phyloP scores from a whole-genome alignment of 2,113 vertebrate genomes.

The Urocynchramus pylzowi region DNA sequence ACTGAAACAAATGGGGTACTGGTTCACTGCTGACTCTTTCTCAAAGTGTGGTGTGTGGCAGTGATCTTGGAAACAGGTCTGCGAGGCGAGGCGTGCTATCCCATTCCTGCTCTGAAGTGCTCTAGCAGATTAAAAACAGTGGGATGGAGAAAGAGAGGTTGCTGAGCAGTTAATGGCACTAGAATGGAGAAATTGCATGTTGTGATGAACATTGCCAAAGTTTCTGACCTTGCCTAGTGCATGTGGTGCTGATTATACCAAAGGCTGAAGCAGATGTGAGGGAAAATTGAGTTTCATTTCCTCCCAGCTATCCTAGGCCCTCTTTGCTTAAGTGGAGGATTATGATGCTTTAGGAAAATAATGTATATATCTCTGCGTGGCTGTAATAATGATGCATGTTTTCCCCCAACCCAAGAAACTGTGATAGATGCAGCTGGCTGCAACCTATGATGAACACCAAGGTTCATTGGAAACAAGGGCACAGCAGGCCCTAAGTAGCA shows the following conservation, averaged over 20 bases:
- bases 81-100: background rate
- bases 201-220: slow-evolving; percentile 5
- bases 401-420: slow-evolving; percentile 9
- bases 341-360: slow-evolving; percentile 54
- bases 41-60: slow-evolving; percentile 16
- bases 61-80: background rate
- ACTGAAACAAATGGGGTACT: slow-evolving; percentile 24
- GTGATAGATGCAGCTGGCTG: slow-evolving; percentile 61
- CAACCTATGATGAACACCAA: slow-evolving; percentile 28
- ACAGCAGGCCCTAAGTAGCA: slow-evolving; percentile 27
- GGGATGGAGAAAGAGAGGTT: slow-evolving; percentile 11
- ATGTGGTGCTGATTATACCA: background rate
- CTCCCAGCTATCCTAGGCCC: slow-evolving; percentile 6
- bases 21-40: slow-evolving; percentile 15
- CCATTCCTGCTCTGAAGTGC: background rate
- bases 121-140: slow-evolving; percentile 61
- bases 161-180: slow-evolving; percentile 38
- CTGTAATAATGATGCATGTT: slow-evolving; percentile 48
- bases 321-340: slow-evolving; percentile 59
- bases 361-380: background rate
- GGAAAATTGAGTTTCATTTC: slow-evolving; percentile 25
- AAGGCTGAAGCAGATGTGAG: slow-evolving; percentile 28
- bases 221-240: background rate
- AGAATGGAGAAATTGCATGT: background rate
- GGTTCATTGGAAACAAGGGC: slow-evolving; percentile 58